A percentile compares a stretch with the other conserved stretches of the same genome.
phyloP scores from a whole-genome alignment of 1,140 invertebrate species.

The Danaus plexippus region DNA sequence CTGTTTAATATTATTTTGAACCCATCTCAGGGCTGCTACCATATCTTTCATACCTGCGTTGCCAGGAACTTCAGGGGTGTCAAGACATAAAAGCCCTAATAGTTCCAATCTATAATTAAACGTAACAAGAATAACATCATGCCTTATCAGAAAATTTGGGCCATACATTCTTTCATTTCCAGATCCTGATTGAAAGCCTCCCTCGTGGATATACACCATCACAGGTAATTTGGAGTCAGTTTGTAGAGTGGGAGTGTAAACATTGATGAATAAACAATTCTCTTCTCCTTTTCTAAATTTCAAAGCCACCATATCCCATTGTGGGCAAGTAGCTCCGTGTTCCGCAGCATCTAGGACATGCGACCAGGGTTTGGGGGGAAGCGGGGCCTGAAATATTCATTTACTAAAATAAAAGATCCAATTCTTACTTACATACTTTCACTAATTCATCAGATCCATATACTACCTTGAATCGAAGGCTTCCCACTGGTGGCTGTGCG shows the following conservation, averaged over 20 bases:
- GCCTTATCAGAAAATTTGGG: conserved; percentile 76
- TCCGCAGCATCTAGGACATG: conserved; percentile 61
- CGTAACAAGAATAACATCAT: conserved; percentile 78
- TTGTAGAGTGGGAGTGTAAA: conserved; percentile 72
- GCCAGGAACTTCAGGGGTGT: conserved; percentile 74
- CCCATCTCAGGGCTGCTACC: conserved; percentile 63
- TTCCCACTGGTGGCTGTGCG: conserved; percentile 67
- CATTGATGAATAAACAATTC: conserved; percentile 77
- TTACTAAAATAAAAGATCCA: too few relatives aligned
- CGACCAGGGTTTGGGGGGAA: conserved; percentile 60
- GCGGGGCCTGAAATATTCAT: conserved; percentile 53
- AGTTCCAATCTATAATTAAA: conserved; percentile 78
- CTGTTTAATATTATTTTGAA: conserved; percentile 58
- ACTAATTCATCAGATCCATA: neutral
- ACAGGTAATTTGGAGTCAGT: conserved; percentile 64
- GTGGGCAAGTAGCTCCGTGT: conserved; percentile 47
- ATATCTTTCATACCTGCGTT: conserved; percentile 80
- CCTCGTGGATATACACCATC: conserved; percentile 78
- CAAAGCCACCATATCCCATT: conserved; percentile 32
- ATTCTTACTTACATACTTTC: neutral
- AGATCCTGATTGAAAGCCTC: conserved; percentile 73
- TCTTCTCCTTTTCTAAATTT: conserved; percentile 41
- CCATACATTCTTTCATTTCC: conserved; percentile 69
- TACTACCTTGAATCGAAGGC: conserved; percentile 64
- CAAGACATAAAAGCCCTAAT: conserved; percentile 76